Conservation (phyloP, 1,140 invertebrate genomes). For the Gonioctena quinquepunctata region DNA sequence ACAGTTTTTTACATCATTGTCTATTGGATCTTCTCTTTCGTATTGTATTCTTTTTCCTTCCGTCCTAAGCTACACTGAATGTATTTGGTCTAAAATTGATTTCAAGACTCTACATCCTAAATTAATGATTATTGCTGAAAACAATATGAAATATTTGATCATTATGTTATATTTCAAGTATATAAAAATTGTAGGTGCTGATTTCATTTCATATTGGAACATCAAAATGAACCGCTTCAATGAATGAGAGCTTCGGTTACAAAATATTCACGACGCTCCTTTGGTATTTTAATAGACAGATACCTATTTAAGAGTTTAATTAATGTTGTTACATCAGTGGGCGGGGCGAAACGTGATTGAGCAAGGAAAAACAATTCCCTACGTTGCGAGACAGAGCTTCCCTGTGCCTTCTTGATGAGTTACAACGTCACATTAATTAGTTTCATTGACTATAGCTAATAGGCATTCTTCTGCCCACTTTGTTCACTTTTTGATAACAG, state of each 20-base stretch:
- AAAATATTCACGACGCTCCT: neutral
- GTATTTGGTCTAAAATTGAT: too few species aligned
- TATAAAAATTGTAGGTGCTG: too few species aligned
- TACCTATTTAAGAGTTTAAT: conserved; percentile 32
- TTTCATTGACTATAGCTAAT: conserved; percentile 12
- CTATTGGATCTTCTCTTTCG: too few species aligned
- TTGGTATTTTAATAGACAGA: conserved; percentile 30
- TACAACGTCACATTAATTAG: conserved; percentile 21
- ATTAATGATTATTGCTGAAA: too few species aligned
- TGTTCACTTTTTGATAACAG: neutral
- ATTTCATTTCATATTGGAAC: too few species aligned
- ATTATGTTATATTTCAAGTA: too few species aligned
- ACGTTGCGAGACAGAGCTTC: conserved; percentile 7
- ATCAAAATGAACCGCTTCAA: neutral
- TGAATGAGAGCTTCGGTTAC: neutral
- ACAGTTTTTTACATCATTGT: too few species aligned
- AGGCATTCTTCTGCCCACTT: neutral
- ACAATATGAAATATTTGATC: too few species aligned
- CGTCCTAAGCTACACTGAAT: too few species aligned
- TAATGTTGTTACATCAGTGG: conserved; percentile 28
- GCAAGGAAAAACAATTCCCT: conserved; percentile 16
- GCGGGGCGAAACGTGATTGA: conserved; percentile 26
- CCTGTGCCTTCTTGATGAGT: conserved; percentile 12
- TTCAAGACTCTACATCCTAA: too few species aligned
- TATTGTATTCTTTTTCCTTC: too few species aligned